Evolutionary conservation across 2,888 invertebrate species (phyloP), one percentile per base, ranked within the genome.

Genomic region (Tipula lateralis): DNA sequence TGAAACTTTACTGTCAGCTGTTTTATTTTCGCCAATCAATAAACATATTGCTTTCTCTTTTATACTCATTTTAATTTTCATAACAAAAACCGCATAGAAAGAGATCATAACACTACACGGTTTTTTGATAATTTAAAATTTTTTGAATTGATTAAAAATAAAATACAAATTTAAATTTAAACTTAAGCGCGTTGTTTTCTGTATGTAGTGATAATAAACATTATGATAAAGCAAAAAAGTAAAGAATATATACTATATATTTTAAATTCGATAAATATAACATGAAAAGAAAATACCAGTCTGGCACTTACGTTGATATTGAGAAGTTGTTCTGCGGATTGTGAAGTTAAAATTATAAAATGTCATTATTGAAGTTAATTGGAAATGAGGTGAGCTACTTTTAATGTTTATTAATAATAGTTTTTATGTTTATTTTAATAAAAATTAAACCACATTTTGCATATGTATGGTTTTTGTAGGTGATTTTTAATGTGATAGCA

Each of bases 301-400:
- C 66, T 24, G 66, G 66, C 24, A 24, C 9, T 9, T 24, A 83
- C 50, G 30, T 84, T 44, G 6, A 34, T 84, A 16, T 85, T 44
- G 82, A 82, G 84, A 32, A 81, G 39, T 84, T 44, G 29, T 80
- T 50, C 12, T 24, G 39, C 12, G 36, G 1, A 16, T 66, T 84
- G 36, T 36, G 29, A 32, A 84, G 83, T 83, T 6, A 3, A 36
- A 50, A 39, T 50, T 44, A 13, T 19, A 88, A 87, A 84, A 89
- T 89, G 89, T 88, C 88, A 85, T 86, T 89, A 83, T 87, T 88
- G 85, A 89, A 89, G 86, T 87, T 89, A 85, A 87, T 89, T 87
- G 87, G 88, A 85, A 86, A 88, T 85, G 88, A 89, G 89, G 89
- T 89, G 86, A 89, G 88, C 83, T 30, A 30, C 36, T 34, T 9